These are phyloP conservation scores for Orbicella faveolata DNA, from an alignment of 64 coral and sea anemone species.

Conservation along the genomic window DNA sequence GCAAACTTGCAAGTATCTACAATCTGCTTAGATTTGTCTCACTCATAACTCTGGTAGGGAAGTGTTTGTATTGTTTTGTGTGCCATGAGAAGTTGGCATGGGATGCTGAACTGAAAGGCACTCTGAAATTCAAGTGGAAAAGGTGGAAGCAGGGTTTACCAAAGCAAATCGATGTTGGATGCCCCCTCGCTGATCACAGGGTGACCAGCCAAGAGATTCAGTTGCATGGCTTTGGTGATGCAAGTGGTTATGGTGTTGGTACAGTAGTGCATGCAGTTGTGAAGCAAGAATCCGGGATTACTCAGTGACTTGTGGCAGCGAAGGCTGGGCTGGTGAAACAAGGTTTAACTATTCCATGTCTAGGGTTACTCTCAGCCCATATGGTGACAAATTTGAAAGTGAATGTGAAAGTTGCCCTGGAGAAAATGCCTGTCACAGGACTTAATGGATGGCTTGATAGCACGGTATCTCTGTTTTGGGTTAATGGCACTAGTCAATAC, in stretches of 20 bases:
- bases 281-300: not conserved
- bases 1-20: constrained; percentile 4
- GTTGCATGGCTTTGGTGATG: constrained; percentile 3
- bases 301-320: not conserved
- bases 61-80: constrained; percentile 7
- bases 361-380: not conserved
- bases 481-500: not conserved
- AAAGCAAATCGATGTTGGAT: not conserved
- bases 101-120: not conserved
- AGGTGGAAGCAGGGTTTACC: constrained; percentile 1
- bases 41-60: not conserved
- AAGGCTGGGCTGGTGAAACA: not conserved
- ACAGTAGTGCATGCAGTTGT: not conserved
- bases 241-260: not conserved
- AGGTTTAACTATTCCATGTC: not conserved
- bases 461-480: not conserved
- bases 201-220: not conserved
- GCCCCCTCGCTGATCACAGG: not conserved
- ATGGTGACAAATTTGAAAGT: not conserved
- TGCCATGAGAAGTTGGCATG: not conserved
- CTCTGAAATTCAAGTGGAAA: not conserved
- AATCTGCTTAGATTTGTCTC: not conserved
- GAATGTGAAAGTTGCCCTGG: not conserved
- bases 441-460: constrained; percentile 7
- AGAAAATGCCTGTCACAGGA: not conserved